phyloP scores from a whole-genome alignment of 2,888 invertebrate species.

The Loripinus fragilis region DNA sequence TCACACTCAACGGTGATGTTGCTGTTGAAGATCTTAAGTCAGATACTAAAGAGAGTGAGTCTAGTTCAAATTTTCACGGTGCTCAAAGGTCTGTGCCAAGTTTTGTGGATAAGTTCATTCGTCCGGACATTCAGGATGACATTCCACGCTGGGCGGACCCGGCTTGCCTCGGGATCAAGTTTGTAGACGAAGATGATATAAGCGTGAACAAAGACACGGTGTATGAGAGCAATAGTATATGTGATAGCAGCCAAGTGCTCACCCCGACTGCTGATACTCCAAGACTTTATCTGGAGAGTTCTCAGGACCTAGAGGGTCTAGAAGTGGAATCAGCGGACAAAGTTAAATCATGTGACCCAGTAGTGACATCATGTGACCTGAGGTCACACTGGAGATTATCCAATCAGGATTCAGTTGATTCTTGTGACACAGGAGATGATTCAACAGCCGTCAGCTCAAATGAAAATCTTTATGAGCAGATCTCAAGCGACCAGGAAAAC shows the following conservation, averaged over 20 bases:
- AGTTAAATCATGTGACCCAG: conserved; percentile 44
- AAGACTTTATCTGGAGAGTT: conserved; percentile 59
- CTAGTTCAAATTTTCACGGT: conserved; percentile 28
- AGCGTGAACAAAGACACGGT: conserved; percentile 41
- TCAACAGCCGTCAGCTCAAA: conserved; percentile 8
- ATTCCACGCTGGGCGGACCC: conserved; percentile 81
- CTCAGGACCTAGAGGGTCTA: conserved; percentile 35
- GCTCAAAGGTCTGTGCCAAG: conserved; percentile 49
- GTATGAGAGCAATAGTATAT: conserved; percentile 61
- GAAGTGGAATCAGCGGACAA: conserved; percentile 46
- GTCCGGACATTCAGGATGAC: conserved; percentile 41
- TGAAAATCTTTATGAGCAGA: conserved; percentile 19
- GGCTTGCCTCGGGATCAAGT: conserved; percentile 81
- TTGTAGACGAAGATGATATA: conserved; percentile 87
- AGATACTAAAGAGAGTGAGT: conserved; percentile 6
- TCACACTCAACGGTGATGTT: conserved; percentile 3
- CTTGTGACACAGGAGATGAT: conserved; percentile 8
- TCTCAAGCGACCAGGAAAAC: neutral
- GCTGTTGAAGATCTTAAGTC: neutral
- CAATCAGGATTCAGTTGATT: conserved; percentile 12
- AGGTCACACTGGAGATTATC: conserved; percentile 3
- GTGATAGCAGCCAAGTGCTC: conserved; percentile 71
- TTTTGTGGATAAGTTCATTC: conserved; percentile 54
- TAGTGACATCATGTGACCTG: conserved; percentile 28
- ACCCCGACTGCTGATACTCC: conserved; percentile 61